These are phyloP conservation scores for Herpailurus yagouaroundi DNA, from an alignment of 2,113 vertebrate species.

Conservation along the genomic window DNA sequence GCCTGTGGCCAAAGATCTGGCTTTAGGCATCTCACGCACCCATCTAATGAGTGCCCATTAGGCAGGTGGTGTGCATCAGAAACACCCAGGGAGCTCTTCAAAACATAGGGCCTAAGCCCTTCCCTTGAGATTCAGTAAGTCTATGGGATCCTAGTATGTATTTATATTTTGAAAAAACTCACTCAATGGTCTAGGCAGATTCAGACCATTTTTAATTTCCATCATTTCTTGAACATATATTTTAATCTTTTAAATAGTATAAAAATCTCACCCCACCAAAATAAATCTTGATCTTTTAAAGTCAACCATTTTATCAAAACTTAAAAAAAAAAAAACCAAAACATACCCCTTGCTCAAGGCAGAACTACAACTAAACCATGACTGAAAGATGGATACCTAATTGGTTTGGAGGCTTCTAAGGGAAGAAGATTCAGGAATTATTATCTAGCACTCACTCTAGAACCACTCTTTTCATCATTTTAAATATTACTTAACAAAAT, in stretches of 20 bases:
- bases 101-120: background rate
- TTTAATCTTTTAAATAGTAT: background rate
- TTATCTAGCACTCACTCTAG: background rate
- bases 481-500: background rate
- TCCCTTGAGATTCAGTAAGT: background rate
- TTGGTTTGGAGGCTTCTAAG: background rate
- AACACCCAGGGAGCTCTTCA: background rate
- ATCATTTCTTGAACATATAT: background rate
- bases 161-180: background rate
- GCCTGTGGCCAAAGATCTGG: background rate
- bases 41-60: background rate
- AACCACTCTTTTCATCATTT: background rate
- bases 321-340: background rate
- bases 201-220: background rate
- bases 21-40: background rate
- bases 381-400: background rate
- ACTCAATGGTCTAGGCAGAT: background rate
- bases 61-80: background rate
- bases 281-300: background rate
- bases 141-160: background rate
- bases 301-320: background rate
- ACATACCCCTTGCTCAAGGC: background rate
- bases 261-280: conserved; percentile 10
- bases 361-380: conserved; percentile 25
- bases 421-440: background rate